Conservation (phyloP, 2,113 vertebrate genomes). For the Chascanopsetta lugubris region DNA sequence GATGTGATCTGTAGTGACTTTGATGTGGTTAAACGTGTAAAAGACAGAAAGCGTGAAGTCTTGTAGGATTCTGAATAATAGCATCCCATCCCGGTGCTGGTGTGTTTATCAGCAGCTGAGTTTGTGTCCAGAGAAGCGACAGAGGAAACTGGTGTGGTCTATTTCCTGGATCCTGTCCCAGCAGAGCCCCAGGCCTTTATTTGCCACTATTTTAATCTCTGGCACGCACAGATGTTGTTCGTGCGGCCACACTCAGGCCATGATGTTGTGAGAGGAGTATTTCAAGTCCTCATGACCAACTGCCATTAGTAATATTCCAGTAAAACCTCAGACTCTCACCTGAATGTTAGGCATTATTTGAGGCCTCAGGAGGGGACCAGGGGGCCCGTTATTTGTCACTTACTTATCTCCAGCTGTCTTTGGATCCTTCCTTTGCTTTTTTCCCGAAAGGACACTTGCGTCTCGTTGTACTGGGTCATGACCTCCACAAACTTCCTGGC, state of each 20-base stretch:
- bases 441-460: conserved; percentile 92
- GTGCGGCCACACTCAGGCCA: background rate
- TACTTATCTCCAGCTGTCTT: conserved; percentile 97
- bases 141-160: conserved; percentile 54
- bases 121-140: conserved; percentile 11
- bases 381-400: conserved; percentile 63
- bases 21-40: background rate
- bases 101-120: conserved; percentile 31
- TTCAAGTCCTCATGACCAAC: background rate
- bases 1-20: background rate
- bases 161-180: conserved; percentile 63
- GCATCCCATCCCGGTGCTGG: background rate
- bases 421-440: conserved; percentile 94
- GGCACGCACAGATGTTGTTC: background rate
- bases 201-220: conserved; percentile 9
- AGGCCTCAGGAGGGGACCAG: background rate
- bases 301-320: background rate
- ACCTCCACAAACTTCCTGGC: conserved; percentile 95
- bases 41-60: background rate
- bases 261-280: background rate
- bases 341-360: background rate
- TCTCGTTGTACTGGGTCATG: conserved; percentile 94
- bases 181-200: conserved; percentile 16
- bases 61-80: conserved; percentile 1
- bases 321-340: background rate